Conservation (phyloP, 2,113 vertebrate species). For the Elephantulus edwardii region DNA sequence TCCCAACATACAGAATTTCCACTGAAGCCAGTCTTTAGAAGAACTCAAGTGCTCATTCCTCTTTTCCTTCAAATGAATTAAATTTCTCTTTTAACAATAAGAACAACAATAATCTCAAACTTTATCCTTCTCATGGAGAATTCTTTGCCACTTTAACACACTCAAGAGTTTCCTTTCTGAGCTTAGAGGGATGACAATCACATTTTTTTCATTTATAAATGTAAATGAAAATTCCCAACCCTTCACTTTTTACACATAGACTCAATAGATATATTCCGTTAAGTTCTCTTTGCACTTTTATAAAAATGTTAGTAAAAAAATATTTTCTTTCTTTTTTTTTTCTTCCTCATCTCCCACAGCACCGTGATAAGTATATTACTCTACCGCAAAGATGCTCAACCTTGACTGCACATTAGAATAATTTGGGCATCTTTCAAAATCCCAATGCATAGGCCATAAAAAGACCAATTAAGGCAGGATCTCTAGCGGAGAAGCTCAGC, state of each 20-base stretch:
- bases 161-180: background rate
- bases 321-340: constrained; percentile 10
- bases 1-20: background rate
- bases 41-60: background rate
- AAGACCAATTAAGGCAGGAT: background rate
- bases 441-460: background rate
- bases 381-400: background rate
- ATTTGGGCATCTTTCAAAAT: constrained; percentile 25
- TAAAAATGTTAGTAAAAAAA: background rate
- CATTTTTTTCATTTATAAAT: constrained; percentile 19
- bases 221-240: constrained; percentile 9
- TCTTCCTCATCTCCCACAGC: background rate
- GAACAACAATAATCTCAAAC: background rate
- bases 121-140: background rate
- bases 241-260: background rate
- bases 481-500: background rate
- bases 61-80: constrained; percentile 5
- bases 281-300: background rate
- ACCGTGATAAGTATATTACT: background rate
- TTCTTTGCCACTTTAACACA: background rate
- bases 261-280: background rate
- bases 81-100: background rate
- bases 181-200: background rate
- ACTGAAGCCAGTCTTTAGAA: background rate
- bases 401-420: background rate